phyloP scores from a whole-genome alignment of 2,113 vertebrate genomes.

The Dicentrarchus labrax region DNA sequence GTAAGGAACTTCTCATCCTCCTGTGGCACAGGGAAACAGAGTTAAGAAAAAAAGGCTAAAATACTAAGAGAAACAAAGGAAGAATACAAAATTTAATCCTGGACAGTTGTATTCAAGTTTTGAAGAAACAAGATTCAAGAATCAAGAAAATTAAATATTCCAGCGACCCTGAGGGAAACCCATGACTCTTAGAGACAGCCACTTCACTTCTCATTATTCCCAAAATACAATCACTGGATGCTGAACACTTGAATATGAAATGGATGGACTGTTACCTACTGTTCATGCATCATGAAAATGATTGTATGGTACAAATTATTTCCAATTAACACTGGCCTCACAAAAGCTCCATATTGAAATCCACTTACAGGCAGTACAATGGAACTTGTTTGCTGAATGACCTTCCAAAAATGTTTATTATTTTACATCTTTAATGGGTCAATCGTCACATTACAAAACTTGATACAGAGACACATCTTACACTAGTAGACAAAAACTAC shows the following conservation, averaged over 20 bases:
- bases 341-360: background rate
- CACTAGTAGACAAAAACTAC: background rate
- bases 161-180: background rate
- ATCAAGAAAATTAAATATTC: background rate
- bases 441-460: background rate
- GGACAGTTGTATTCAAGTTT: background rate
- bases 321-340: background rate
- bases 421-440: background rate
- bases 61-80: background rate
- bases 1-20: constrained; percentile 99
- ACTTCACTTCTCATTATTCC: background rate
- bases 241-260: background rate
- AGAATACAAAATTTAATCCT: background rate
- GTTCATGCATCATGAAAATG: background rate
- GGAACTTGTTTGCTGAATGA: background rate
- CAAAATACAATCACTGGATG: background rate
- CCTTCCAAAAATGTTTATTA: background rate
- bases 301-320: background rate
- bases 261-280: background rate
- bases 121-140: background rate
- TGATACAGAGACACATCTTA: background rate
- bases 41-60: background rate
- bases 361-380: background rate
- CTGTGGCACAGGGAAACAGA: constrained; percentile 75
- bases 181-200: background rate